Base-by-base conservation (phyloP, 2,797 vertebrate genomes). In the Peromyscus eremicus region DNA sequence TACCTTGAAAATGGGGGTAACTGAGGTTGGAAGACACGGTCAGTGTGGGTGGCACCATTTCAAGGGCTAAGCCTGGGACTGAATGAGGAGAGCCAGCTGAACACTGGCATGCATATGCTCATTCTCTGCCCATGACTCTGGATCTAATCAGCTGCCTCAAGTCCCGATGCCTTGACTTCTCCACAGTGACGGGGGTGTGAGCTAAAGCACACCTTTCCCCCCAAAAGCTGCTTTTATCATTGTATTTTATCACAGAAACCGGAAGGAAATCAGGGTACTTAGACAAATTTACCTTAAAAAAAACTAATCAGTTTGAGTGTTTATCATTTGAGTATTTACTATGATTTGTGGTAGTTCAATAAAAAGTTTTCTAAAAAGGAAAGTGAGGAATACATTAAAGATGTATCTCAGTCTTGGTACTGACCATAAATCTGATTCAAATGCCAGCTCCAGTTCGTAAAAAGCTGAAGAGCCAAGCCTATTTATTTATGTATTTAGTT, bases 381-480 rank as follows among this genome's bases (percentile, higher is more conserved):
- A 82, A 90, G 9, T 79, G 32, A 90, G 8, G 5, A 92, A 55
- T 57, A 68, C 0, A 40, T 4, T 86, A n/a, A 94, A 91, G 75
- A 68, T 25, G 12, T 90, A n/a, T 16, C 29, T 92, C 70, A 64
- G 43, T 32, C 34, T 91, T 94, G 81, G 37, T 92, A 49, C 2
- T 64, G 75, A 70, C 70, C 34, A 43, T 73, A 77, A 89, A 87
- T 80, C 62, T 93, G 84, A 92, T 81, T 95, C 71, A n/a, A 86
- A 12, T 70, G 52, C 77, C 27, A 75, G 32, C 14, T 79, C 86
- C 27, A 89, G 49, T 62, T 80, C 95, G 83, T 27, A 17, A 92
- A 92, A 57, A 21, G 0, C 68, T 40, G 34, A 95, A 84, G 57
- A 94, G 75, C 2, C 3, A 86, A 92, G 27, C 7, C n/a, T 46